phyloP scores from a whole-genome alignment of 2,888 invertebrate species.

The Zaprionus lineosus region DNA sequence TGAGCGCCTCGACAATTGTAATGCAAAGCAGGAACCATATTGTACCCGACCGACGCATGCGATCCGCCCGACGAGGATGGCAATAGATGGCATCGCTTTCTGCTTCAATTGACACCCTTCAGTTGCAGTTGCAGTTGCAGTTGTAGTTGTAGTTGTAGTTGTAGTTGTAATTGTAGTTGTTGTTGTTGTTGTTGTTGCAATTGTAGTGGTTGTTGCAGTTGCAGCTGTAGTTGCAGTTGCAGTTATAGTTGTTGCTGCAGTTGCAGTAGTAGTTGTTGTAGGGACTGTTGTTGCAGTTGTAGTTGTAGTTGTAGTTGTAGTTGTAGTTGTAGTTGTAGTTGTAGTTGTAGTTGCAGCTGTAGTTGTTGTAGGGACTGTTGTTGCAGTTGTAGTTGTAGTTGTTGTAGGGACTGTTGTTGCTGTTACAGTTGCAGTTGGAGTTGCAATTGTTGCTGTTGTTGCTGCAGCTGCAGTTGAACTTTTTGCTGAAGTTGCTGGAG shows the following conservation, averaged over 20 bases:
- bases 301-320: too few relatives aligned
- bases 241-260: slow-evolving; percentile 35
- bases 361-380: slow-evolving; percentile 28
- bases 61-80: slow-evolving; percentile 18
- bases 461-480: slow-evolving; percentile 32
- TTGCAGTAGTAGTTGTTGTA: slow-evolving; percentile 32
- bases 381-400: slow-evolving; percentile 17
- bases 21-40: slow-evolving; percentile 75
- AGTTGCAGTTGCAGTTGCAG: slow-evolving; percentile 17
- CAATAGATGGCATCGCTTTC: slow-evolving; percentile 48
- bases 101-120: slow-evolving; percentile 77
- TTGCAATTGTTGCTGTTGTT: slow-evolving; percentile 30
- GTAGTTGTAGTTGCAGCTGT: slow-evolving; percentile 36
- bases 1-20: slow-evolving; percentile 63
- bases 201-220: too few relatives aligned
- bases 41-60: slow-evolving; percentile 39
- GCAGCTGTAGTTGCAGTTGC: slow-evolving; percentile 22
- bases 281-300: slow-evolving; percentile 9
- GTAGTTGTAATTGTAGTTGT: slow-evolving; percentile 29
- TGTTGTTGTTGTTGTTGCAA: slow-evolving; percentile 20
- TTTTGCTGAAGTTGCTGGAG: slow-evolving; percentile 34
- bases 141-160: slow-evolving; percentile 37
- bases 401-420: too few relatives aligned
- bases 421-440: slow-evolving; percentile 13
- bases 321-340: slow-evolving; percentile 21